Base-by-base conservation (phyloP, 2,797 vertebrate species). In the Meda fulgida region DNA sequence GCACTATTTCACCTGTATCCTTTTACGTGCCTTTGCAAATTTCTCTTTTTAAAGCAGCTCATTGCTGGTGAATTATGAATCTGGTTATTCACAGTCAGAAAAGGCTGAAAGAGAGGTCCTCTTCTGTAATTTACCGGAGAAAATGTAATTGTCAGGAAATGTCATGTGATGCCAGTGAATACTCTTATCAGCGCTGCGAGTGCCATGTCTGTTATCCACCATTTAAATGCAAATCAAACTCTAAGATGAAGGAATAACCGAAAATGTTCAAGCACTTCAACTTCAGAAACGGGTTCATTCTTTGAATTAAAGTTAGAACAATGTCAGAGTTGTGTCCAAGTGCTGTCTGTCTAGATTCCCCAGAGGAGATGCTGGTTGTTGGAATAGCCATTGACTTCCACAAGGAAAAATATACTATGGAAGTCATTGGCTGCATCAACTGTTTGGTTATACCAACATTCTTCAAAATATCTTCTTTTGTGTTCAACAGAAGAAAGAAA, bases 201-300 rank as follows among this genome's bases (percentile, higher is more conserved):
- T 71, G 58, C 53, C 78, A 81, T 82, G 80, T 88, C 80, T 78
- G 83, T 86, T 78, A 81, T 51, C 80, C 73, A 67, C 80, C 48
- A 89, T 91, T 90, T 87, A 90, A 90, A 89, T 91, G 88, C 84
- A 85, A 91, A 91, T 89, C 51, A 58, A 36, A 71, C 67, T 83
- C 65, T 75, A 78, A 69, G 79, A 83, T 83, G 84, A 40, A 43
- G 43, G 67, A 73, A 51, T 81, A 67, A 78, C 48, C 75, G 31
- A 43, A 83, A 53, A 55, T 75, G 29, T 73, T 29, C 78, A 77
- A 82, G 40, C 34, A 40, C 67, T 46, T 72, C 5, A 63, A 11
- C 36, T 46, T 75, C 73, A 82, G 58, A 53, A 75, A 36, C 26
- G 19, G 78, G 46, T 38, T 80, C 4, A 55, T 80, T 80, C 78